phyloP scores from a whole-genome alignment of 2,888 invertebrate genomes.

The Phorcus lineatus region DNA sequence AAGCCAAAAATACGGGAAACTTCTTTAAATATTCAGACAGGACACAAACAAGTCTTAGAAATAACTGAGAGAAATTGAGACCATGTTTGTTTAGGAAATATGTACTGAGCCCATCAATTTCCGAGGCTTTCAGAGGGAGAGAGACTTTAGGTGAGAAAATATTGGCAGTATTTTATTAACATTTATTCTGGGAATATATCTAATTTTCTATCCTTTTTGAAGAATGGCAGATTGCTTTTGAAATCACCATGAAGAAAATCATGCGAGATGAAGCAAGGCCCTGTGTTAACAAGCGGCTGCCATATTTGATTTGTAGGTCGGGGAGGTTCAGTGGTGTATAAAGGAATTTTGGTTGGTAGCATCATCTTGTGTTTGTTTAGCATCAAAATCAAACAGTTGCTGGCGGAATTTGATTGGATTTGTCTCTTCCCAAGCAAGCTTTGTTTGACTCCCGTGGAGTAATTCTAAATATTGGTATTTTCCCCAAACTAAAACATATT shows the following conservation, averaged over 20 bases:
- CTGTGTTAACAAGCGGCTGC: conserved; percentile 25
- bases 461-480: conserved; percentile 48
- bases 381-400: conserved; percentile 38
- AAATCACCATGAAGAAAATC: conserved; percentile 16
- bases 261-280: conserved; percentile 12
- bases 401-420: conserved; percentile 41
- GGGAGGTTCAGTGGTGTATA: conserved; percentile 28
- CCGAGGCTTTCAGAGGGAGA: background rate
- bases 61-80: background rate
- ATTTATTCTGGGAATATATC: conserved; percentile 24
- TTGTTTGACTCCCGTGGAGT: conserved; percentile 32
- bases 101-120: conserved; percentile 20
- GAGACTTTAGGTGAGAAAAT: conserved; percentile 18
- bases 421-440: conserved; percentile 28
- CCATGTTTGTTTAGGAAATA: conserved; percentile 18
- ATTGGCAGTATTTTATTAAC: conserved; percentile 21
- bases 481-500: conserved; percentile 47
- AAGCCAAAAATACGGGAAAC: too few relatives aligned
- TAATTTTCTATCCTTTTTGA: conserved; percentile 20
- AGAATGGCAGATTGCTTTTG: conserved; percentile 21
- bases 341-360: conserved; percentile 32
- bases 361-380: conserved; percentile 38
- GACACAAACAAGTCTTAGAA: conserved; percentile 11
- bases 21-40: background rate
- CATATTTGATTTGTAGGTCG: conserved; percentile 36